Evolutionary conservation across 2,113 vertebrate genomes (phyloP).

Genomic region (Larimichthys crocea): DNA sequence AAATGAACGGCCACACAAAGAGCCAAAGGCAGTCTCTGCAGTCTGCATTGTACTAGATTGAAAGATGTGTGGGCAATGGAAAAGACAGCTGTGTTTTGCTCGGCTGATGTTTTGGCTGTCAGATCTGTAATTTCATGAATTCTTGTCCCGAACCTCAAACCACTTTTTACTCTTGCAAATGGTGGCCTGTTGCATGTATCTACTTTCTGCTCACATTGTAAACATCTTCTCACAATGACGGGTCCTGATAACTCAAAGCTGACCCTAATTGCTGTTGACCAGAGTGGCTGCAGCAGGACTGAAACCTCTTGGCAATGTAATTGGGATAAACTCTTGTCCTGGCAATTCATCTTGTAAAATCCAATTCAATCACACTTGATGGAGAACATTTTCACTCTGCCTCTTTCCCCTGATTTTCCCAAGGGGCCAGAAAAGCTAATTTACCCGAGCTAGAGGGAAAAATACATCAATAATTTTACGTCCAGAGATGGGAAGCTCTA

Average conservation of each 20-base stretch:
- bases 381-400: slow-evolving; percentile 73
- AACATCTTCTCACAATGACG: slow-evolving; percentile 61
- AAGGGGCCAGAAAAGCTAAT: slow-evolving; percentile 69
- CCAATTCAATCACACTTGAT: slow-evolving; percentile 79
- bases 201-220: slow-evolving; percentile 61
- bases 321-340: slow-evolving; percentile 78
- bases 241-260: slow-evolving; percentile 64
- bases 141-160: slow-evolving; percentile 53
- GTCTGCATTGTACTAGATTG: slow-evolving; percentile 61
- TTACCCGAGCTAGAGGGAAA: slow-evolving; percentile 60
- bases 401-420: slow-evolving; percentile 59
- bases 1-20: slow-evolving; percentile 61
- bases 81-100: slow-evolving; percentile 62
- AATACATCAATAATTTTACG: slow-evolving; percentile 74
- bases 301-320: slow-evolving; percentile 72
- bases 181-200: slow-evolving; percentile 54
- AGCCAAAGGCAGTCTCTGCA: slow-evolving; percentile 40
- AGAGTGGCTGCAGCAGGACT: slow-evolving; percentile 62
- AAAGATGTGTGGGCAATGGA: slow-evolving; percentile 62
- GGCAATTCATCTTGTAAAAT: slow-evolving; percentile 82
- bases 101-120: slow-evolving; percentile 62
- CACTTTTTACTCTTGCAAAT: slow-evolving; percentile 34
- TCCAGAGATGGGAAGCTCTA: slow-evolving; percentile 53
- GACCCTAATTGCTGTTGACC: slow-evolving; percentile 78
- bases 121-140: slow-evolving; percentile 65